phyloP scores from a whole-genome alignment of 1,140 invertebrate genomes.

The Ips nitidus region DNA sequence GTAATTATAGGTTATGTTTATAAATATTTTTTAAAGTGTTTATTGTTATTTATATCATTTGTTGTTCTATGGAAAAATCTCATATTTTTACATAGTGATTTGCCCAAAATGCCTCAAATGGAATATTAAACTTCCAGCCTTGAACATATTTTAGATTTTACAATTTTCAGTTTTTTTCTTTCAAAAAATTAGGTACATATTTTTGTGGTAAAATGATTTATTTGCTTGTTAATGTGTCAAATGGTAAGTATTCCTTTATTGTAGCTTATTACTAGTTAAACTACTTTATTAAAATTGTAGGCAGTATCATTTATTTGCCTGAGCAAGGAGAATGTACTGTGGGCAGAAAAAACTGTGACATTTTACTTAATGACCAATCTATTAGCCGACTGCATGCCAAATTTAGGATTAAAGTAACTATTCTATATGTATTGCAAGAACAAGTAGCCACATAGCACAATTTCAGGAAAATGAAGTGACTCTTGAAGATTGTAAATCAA shows the following conservation, averaged over 20 bases:
- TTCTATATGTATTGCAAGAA: constrained; percentile 4
- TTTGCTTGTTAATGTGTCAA: constrained; percentile 6
- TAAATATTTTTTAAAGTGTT: too few species aligned
- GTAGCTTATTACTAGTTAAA: neutral
- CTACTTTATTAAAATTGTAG: constrained; percentile 20
- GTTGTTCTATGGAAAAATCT: too few species aligned
- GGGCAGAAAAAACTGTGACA: constrained; percentile 42
- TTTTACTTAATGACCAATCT: constrained; percentile 39
- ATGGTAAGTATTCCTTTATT: neutral
- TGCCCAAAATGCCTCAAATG: too few species aligned
- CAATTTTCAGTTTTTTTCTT: too few species aligned
- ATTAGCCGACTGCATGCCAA: constrained; percentile 41
- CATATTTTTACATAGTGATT: too few species aligned
- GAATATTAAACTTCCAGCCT: too few species aligned
- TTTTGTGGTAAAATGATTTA: constrained; percentile 6
- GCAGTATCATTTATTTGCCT: constrained; percentile 28
- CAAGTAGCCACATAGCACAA: neutral
- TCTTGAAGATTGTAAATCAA: constrained; percentile 56
- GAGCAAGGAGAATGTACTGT: constrained; percentile 30
- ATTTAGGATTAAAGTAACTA: constrained; percentile 33
- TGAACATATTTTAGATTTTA: too few species aligned
- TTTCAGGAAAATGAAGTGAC: constrained; percentile 46
- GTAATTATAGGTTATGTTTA: too few species aligned
- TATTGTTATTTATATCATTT: too few species aligned
- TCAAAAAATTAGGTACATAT: too few species aligned